A percentile compares a stretch with the other conserved stretches of the same genome.
Conservation (phyloP, 2,888 invertebrate species). For the Zaprionus obscuricornis region DNA sequence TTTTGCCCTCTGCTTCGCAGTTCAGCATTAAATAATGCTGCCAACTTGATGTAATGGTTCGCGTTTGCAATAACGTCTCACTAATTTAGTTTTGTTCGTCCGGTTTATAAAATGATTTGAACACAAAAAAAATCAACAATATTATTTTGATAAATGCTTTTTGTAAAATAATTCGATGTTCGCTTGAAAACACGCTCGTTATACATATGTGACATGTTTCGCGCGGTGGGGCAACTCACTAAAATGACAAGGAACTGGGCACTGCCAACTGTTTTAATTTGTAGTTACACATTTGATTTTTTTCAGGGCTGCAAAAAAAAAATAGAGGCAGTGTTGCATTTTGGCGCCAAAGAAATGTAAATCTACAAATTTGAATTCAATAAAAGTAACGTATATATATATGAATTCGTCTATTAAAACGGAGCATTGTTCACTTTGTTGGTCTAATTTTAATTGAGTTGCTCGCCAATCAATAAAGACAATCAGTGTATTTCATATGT, state of each 20-base stretch:
- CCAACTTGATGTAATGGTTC: constrained; percentile 40
- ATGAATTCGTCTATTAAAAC: not conserved
- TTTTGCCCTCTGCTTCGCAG: constrained; percentile 57
- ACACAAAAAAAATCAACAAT: constrained; percentile 24
- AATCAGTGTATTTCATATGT: constrained; percentile 47
- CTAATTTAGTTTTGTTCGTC: constrained; percentile 11
- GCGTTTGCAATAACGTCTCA: constrained; percentile 25
- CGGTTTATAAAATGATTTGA: not conserved
- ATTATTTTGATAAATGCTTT: constrained; percentile 44
- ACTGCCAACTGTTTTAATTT: constrained; percentile 52
- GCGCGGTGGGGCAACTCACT: constrained; percentile 46
- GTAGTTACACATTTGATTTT: not conserved
- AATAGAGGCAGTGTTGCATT: not conserved
- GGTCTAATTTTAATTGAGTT: constrained; percentile 33
- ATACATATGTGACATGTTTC: constrained; percentile 48
- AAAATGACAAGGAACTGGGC: constrained; percentile 44
- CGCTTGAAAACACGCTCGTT: constrained; percentile 25
- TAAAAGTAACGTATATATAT: not conserved
- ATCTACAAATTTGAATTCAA: constrained; percentile 13
- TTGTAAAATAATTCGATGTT: constrained; percentile 26
- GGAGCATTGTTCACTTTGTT: not conserved
- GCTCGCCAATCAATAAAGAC: constrained; percentile 20
- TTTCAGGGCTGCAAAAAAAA: constrained; percentile 36
- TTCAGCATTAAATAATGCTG: constrained; percentile 46
- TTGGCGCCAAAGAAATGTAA: constrained; percentile 2